Evolutionary conservation across 2,797 vertebrate genomes (phyloP).

Genomic region (Acanthopagrus latus): DNA sequence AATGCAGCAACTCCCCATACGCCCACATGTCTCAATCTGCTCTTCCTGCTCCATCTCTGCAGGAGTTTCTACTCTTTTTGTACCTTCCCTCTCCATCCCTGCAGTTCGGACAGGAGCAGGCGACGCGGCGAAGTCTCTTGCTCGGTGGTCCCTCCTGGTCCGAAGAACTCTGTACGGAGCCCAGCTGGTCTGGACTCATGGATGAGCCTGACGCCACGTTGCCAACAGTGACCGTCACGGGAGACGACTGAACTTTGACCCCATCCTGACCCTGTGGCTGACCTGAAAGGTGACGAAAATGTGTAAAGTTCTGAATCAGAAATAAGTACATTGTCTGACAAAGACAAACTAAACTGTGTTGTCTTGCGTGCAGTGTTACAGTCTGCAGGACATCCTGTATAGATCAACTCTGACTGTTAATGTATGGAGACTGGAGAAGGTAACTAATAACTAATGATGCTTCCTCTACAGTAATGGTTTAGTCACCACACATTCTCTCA

Average conservation of each 20-base stretch:
- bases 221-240: slow-evolving; percentile 94
- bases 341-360: too few relatives aligned
- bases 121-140: slow-evolving; percentile 96
- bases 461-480: slow-evolving; percentile 2
- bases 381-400: background rate
- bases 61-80: background rate
- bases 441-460: background rate
- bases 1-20: background rate
- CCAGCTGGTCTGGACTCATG: slow-evolving; percentile 97
- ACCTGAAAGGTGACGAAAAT: slow-evolving; percentile 82
- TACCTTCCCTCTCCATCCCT: slow-evolving; percentile 99
- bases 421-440: background rate
- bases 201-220: slow-evolving; percentile 91
- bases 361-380: background rate
- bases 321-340: background rate
- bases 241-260: slow-evolving; percentile 94
- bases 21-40: background rate
- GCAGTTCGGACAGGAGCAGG: slow-evolving; percentile 99
- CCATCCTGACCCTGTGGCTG: slow-evolving; percentile 95
- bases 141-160: slow-evolving; percentile 96
- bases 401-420: slow-evolving; percentile 18
- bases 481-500: background rate
- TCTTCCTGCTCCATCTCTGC: background rate
- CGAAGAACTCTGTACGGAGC: slow-evolving; percentile 94
- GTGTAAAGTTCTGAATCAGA: background rate